Base-by-base conservation (phyloP, 2,888 invertebrate species). In the Conistra vaccinii region DNA sequence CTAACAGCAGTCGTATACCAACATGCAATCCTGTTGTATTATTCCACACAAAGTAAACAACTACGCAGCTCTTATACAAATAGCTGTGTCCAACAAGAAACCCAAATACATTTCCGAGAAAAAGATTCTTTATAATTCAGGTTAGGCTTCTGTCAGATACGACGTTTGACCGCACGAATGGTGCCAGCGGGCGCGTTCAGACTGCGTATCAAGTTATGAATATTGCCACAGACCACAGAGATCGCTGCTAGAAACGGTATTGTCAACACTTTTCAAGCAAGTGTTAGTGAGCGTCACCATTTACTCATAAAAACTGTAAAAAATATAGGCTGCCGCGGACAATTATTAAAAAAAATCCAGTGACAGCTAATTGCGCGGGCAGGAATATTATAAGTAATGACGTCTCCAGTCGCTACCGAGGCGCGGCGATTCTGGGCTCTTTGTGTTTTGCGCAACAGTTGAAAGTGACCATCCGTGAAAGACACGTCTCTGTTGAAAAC, bases 81-180 rank as follows among this genome's bases (percentile, higher is more conserved):
- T 83, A 55, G 61, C 53, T 29, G 39, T 14, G 76, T 62, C 76
- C 32, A 26, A 48, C 57, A 70, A 66, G 42, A 69, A 66, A 62
- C 57, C 61, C 55, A 83, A 70, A 83, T 62, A 79, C 10, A 70
- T 83, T 70, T 69, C 51, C 65, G n/a, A 63, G 60, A 63, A 67
- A 32, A 69, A 67, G 39, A 69, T 51, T 51, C 29, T 68, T 48
- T 62, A 69, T 80, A 80, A 80, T 66, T 73, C 65, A 68, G 32
- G 10, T 73, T 55, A 80, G 69, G 81, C 23, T 73, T 65, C 39
- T 26, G n/a, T 20, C 67, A 66, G 60, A 74, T 35, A 58, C 14
- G 48, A 39, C 45, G 26, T 35, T 48, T 26, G 10, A 3, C n/a
- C 23, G 32, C 39, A 32, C 6, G 60, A 26, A 23, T 14, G 45